These are phyloP conservation scores for Pipistrellus pygmaeus DNA, from an alignment of 2,797 vertebrate genomes.

Conservation along the genomic window DNA sequence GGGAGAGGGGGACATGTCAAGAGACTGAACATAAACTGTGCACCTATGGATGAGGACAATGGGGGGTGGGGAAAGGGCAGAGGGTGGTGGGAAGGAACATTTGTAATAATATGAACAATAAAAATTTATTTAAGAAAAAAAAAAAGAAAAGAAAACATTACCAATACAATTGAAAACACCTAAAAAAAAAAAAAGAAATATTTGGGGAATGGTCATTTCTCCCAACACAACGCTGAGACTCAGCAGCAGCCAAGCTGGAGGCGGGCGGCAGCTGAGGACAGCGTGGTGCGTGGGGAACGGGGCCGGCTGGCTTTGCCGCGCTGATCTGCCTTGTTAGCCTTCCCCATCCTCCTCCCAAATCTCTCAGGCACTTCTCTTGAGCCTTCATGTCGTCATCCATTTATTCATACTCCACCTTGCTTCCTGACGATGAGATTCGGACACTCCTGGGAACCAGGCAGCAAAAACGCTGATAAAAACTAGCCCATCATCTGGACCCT, in stretches of 20 bases:
- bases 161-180: no score
- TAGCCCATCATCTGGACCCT: neutral
- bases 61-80: no score
- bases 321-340: neutral
- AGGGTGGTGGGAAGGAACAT: no score
- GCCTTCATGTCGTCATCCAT: neutral
- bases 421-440: constrained; percentile 19
- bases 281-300: fast-evolving
- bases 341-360: neutral
- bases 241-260: neutral
- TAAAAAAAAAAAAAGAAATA: no score
- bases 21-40: no score
- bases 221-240: neutral
- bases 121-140: no score
- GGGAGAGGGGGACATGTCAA: no score
- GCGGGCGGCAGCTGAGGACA: neutral
- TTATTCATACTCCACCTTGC: neutral
- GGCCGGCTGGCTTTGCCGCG: neutral
- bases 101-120: no score
- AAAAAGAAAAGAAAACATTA: no score
- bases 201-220: neutral
- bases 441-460: neutral
- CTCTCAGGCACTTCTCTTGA: neutral
- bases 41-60: no score
- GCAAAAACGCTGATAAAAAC: neutral